Evolutionary conservation across 2,888 invertebrate species (phyloP).

Genomic region (Hirtodrosophila histrioides): DNA sequence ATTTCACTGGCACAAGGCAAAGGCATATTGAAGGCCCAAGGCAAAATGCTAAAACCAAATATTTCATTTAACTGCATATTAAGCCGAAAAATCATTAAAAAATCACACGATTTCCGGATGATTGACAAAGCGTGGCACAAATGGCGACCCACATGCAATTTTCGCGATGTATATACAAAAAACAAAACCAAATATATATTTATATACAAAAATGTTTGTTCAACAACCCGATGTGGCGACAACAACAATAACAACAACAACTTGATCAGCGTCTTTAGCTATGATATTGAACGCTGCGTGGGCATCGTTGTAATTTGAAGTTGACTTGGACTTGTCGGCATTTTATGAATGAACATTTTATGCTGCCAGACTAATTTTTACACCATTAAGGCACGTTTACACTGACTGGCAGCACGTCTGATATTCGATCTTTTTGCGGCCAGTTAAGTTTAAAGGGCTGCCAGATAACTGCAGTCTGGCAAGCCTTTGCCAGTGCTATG

Average conservation of each 20-base stretch:
- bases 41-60: conserved; percentile 17
- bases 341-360: conserved; percentile 73
- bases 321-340: conserved; percentile 60
- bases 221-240: conserved; percentile 23
- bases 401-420: too few species aligned
- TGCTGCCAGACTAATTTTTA: not conserved
- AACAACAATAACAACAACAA: conserved; percentile 28
- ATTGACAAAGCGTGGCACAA: conserved; percentile 53
- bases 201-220: conserved; percentile 14
- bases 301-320: conserved; percentile 47
- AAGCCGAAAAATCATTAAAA: conserved; percentile 17
- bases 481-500: too few species aligned
- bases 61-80: conserved; percentile 13
- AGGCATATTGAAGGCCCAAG: conserved; percentile 22
- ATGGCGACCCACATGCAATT: conserved; percentile 40
- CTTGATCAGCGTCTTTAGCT: conserved; percentile 68
- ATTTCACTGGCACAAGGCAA: conserved; percentile 12
- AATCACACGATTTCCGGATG: conserved; percentile 47
- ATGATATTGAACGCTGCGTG: conserved; percentile 52
- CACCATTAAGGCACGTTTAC: not conserved
- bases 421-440: too few species aligned
- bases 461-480: too few species aligned
- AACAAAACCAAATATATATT: not conserved
- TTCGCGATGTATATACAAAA: conserved; percentile 19
- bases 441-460: too few species aligned